Evolutionary conservation across 2,797 vertebrate genomes (phyloP).

Genomic region (Poecilia velifera): DNA sequence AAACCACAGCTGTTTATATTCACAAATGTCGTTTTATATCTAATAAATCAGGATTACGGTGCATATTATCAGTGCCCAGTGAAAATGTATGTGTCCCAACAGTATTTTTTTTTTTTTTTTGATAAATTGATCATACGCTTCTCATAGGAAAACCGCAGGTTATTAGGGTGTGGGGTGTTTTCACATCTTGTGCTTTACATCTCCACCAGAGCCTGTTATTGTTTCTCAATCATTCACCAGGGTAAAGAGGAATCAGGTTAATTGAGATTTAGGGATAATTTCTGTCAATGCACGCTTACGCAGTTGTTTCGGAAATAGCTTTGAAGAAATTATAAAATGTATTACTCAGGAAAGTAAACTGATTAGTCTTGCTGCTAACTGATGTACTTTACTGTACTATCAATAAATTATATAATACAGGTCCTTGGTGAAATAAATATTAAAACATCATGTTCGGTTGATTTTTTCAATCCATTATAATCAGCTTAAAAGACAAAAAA

Average conservation of each 20-base stretch:
- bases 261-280: slow-evolving; percentile 10
- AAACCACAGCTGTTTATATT: slow-evolving; percentile 20
- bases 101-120: background rate
- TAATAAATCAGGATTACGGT: slow-evolving; percentile 24
- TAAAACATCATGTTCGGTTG: background rate
- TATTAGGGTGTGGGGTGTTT: background rate
- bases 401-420: background rate
- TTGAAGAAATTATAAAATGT: background rate
- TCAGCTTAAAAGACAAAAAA: background rate
- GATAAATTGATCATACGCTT: slow-evolving; percentile 4
- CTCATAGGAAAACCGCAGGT: background rate
- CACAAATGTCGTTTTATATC: slow-evolving; percentile 23
- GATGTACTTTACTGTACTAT: background rate
- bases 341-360: background rate
- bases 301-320: background rate
- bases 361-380: background rate
- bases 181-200: background rate
- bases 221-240: background rate
- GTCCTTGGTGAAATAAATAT: background rate
- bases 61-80: slow-evolving; percentile 17
- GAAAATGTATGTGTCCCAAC: slow-evolving; percentile 8
- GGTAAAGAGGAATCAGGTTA: background rate
- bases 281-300: background rate
- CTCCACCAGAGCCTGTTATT: background rate
- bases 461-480: background rate